phyloP scores from a whole-genome alignment of 2,113 vertebrate species.

The Propithecus coquereli region DNA sequence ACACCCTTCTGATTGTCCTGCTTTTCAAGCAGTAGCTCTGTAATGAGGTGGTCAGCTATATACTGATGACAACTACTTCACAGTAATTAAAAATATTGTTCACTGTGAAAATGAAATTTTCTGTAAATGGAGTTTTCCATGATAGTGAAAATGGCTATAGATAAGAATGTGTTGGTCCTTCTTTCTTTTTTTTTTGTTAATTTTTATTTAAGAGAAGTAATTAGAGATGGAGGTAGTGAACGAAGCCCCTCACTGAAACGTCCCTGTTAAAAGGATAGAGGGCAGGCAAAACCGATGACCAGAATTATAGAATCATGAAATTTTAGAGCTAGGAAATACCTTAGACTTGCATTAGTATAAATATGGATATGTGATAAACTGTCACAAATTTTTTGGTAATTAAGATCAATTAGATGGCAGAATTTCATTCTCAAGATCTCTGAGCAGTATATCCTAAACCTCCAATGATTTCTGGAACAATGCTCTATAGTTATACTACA shows the following conservation, averaged over 20 bases:
- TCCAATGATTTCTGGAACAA: not conserved
- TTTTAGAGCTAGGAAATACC: not conserved
- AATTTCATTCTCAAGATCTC: not conserved
- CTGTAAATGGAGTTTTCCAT: not conserved
- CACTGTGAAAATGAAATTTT: slow-evolving; percentile 9
- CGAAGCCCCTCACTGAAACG: not conserved
- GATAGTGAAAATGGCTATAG: not conserved
- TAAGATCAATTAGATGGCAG: not conserved
- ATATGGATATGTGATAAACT: not conserved
- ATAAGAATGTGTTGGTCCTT: not conserved
- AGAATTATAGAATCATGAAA: slow-evolving; percentile 17
- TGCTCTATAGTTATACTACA: not conserved
- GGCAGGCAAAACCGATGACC: not conserved
- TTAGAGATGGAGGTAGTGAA: not conserved
- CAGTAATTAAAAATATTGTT: slow-evolving; percentile 5
- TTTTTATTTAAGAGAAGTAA: not conserved
- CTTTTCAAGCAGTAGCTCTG: not conserved
- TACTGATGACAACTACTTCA: not conserved
- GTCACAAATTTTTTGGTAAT: not conserved
- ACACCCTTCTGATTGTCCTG: not conserved
- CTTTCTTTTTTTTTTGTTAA: too few species aligned
- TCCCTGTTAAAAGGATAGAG: not conserved
- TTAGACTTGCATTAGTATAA: not conserved
- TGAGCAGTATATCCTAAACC: not conserved
- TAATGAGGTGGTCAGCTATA: not conserved